Base-by-base conservation (phyloP, 2,797 vertebrate genomes). In the Microctenopoma lineatum region DNA sequence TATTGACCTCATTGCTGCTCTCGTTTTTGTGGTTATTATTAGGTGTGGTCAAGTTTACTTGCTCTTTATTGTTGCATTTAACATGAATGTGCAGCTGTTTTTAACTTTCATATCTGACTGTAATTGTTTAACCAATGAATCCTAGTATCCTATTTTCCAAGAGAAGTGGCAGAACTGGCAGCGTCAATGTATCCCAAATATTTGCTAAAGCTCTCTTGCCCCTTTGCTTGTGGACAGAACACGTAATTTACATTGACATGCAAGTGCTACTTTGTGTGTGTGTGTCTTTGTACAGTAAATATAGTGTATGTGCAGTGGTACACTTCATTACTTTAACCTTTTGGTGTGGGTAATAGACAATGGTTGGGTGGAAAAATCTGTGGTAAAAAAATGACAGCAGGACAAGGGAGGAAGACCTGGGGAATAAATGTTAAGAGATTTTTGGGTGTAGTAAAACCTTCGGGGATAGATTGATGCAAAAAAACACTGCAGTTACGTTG, bases 1-100 rank as follows among this genome's bases (percentile, higher is more conserved):
- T 78, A 84, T 77, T 80, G 80, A 90, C 85, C 84, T 84, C 67
- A 66, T 69, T 83, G 80, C 64, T 80, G 83, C 64, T 87, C 84
- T 84, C 60, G 71, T 90, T 88, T 83, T 66, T 54, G 50, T 56
- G 46, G 52, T 74, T 75, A 71, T 71, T 80, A 81, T 70, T 73
- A 79, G 79, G 44, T 56, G 63, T 14, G 16, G 65, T 75, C 14
- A 57, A 48, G 27, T 61, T 3, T 11, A 39, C 25, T 60, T 72
- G 13, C 15, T 46, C 41, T 32, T 65, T 51, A 59, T 46, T 42
- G 56, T 61, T 64, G 16, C 36, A 58, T 62, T 45, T 70, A 18
- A 9, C 11, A 34, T 45, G 4, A 59, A 67, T 14, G 7, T 32
- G 32, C 15, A 56, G 46, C 29, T 4, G 4, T 55, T 13, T 52